Evolutionary conservation across 2,888 invertebrate species (phyloP).

Genomic region (Campoplex nolae): DNA sequence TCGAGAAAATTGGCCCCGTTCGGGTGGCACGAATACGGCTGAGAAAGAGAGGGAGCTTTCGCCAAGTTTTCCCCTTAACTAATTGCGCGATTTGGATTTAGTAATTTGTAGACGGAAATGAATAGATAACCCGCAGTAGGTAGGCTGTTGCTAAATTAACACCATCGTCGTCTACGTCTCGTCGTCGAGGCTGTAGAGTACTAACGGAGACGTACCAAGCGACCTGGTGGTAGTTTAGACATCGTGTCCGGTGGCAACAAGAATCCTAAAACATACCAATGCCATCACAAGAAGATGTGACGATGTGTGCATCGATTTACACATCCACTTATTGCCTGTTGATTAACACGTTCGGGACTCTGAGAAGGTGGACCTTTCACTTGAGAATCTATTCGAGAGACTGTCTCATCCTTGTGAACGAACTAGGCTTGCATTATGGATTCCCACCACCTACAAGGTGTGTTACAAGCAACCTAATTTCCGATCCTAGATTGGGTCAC

Average conservation of each 20-base stretch:
- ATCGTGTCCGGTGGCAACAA: slow-evolving; percentile 69
- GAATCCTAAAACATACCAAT: slow-evolving; percentile 41
- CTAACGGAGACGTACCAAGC: slow-evolving; percentile 59
- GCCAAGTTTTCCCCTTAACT: slow-evolving; percentile 15
- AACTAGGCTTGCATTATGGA: slow-evolving; percentile 33
- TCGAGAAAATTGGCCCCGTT: not conserved
- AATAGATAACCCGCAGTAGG: slow-evolving; percentile 75
- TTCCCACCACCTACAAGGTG: slow-evolving; percentile 50
- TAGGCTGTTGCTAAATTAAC: slow-evolving; percentile 77
- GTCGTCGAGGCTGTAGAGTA: slow-evolving; percentile 54
- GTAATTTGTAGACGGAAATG: slow-evolving; percentile 83
- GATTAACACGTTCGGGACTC: slow-evolving; percentile 28
- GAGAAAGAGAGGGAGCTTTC: not conserved
- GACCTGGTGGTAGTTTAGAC: slow-evolving; percentile 71
- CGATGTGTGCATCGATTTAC: slow-evolving; percentile 28
- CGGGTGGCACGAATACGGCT: no score
- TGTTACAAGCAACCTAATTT: slow-evolving; percentile 71
- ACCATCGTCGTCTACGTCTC: slow-evolving; percentile 64
- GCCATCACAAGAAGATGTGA: slow-evolving; percentile 21
- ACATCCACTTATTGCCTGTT: slow-evolving; percentile 31
- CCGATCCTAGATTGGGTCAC: slow-evolving; percentile 72
- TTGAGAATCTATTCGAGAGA: slow-evolving; percentile 30
- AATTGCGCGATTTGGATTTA: slow-evolving; percentile 82
- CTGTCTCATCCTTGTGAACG: slow-evolving; percentile 31
- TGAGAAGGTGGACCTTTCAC: slow-evolving; percentile 53